Evolutionary conservation across 2,888 invertebrate species (phyloP), one percentile per base, ranked within the genome.

Genomic region (Keiferia lycopersicella): DNA sequence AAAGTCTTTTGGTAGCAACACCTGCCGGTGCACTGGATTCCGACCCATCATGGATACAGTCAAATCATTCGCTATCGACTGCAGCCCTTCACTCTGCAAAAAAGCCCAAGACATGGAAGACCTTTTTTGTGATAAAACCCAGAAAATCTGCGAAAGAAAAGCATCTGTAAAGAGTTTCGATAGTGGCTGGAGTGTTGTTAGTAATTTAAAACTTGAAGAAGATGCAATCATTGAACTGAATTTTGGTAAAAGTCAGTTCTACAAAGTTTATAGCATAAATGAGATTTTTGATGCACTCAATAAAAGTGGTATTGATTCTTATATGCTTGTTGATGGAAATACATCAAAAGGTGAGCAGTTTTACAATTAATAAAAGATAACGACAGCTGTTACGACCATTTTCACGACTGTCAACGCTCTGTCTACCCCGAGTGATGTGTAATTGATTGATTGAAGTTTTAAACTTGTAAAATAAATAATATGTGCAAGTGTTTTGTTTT

Each of bases 1-100:
- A 76, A 94, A 94, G 69, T 93, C 95, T 0, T 95, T 96, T 69
- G 96, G 95, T 30, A 94, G 95, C 65, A 96, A 96, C 74, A 94
- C 96, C 4, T 96, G 96, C 69, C 92, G 96, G 10, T 96, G 96
- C 75, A 96, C 96, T 0, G 96, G 96, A 0, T 96, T 95, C 78
- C 89, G 96, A 0, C 94, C 96, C 0, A 96, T 96, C 66, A 77
- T 96, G 66, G 96, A 96, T 75, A 93, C 95, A 1, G 94, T 96
- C 82, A 96, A 96, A 77, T 94, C 95, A 0, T 94, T 95, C 69
- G 95, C 94, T 0, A 80, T 79, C 0, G 94, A 95, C 74, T 93
- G 93, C 7, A 85, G 92, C 7, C 87, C 93, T n/a, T 76, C 88
- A 61, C 80, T 94, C 10, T 83, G 83, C 1, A 83, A 92, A 22